Base-by-base conservation (phyloP, 2,113 vertebrate genomes). In the Carassius gibelio region DNA sequence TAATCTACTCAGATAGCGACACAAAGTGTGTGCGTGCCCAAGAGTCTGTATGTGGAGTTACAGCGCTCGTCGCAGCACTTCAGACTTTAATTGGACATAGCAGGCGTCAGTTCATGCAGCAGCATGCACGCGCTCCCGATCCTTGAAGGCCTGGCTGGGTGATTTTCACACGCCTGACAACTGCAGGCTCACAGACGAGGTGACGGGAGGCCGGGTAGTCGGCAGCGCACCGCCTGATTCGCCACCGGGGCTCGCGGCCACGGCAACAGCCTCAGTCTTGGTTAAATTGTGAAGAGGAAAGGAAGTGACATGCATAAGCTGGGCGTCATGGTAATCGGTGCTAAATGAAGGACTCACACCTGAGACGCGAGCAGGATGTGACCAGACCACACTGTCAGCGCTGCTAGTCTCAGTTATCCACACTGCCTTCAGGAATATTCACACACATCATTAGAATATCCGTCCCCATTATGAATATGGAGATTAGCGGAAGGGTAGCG, bases 271-370 rank as follows among this genome's bases (percentile, higher is more conserved):
- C 83, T 85, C 77, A 64, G 76, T 66, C 90, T 89, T 91, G 89
- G 88, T 91, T 93, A 95, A 94, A 94, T 95, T 94, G 94, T 95
- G 95, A 95, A 94, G 93, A 90, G 92, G 93, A 95, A 93, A 92
- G 92, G 94, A 95, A 95, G 93, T 95, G 95, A 95, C 94, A 95
- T 92, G 93, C 93, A 92, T 94, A 94, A 93, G 93, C 93, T 90
- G 90, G 91, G 90, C 93, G 92, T 95, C 94, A 94, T 92, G 90
- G 89, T 94, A 95, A 95, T 95, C 92, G 93, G 94, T 94, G 94
- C 93, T 95, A 95, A 95, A 95, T 95, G 94, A 95, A 94, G 91
- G 91, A 85, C 91, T 88, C 89, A 89, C 94, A 94, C 94, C 95
- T 94, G 95, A 93, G 94, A 94, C 92, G 88, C 86, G 87, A 87